phyloP scores from a whole-genome alignment of 1,140 invertebrate species.

The Spodoptera litura region DNA sequence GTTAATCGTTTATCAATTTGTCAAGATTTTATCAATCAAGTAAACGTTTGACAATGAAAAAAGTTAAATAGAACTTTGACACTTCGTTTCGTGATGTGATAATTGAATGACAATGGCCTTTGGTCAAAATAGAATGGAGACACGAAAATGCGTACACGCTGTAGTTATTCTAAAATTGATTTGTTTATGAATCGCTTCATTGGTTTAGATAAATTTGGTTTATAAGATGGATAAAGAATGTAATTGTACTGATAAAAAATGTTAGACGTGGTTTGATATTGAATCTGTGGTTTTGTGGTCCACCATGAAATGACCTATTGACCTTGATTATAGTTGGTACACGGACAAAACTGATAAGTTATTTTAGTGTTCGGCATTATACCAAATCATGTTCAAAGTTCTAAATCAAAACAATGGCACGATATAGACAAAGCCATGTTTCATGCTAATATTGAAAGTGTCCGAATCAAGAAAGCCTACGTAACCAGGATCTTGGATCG shows the following conservation, averaged over 20 bases:
- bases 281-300: too few relatives aligned
- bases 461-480: too few relatives aligned
- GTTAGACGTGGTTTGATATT: neutral
- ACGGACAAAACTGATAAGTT: too few relatives aligned
- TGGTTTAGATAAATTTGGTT: neutral
- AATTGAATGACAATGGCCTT: conserved; percentile 40
- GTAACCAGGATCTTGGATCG: too few relatives aligned
- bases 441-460: too few relatives aligned
- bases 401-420: too few relatives aligned
- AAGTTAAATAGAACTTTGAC: conserved; percentile 38
- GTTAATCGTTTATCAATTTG: conserved; percentile 49
- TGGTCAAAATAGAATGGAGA: conserved; percentile 12
- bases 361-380: too few relatives aligned
- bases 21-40: conserved; percentile 50
- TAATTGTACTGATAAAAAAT: neutral
- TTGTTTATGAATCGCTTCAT: neutral
- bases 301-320: too few relatives aligned
- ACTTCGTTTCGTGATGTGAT: conserved; percentile 8
- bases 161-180: neutral
- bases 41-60: conserved; percentile 51
- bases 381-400: too few relatives aligned
- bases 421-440: too few relatives aligned
- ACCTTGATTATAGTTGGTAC: too few relatives aligned
- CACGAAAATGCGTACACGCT: neutral
- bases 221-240: neutral